A percentile compares a stretch with the other conserved stretches of the same genome.
Conservation (phyloP, 1,140 invertebrate species). For the Nymphalis io region DNA sequence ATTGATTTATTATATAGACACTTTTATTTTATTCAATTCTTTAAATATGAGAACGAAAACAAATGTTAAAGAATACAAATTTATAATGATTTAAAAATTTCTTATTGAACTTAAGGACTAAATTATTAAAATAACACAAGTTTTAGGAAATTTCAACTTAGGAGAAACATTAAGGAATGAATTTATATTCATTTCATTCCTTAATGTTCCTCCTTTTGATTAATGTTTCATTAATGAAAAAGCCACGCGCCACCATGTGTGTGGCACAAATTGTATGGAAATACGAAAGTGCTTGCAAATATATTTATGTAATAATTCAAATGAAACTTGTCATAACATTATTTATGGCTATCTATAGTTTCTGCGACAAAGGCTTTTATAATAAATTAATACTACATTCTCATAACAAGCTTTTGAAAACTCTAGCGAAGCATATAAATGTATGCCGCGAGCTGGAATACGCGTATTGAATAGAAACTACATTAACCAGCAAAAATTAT, state of each 20-base stretch:
- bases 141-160: too few species aligned
- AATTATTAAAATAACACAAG: too few species aligned
- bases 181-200: too few species aligned
- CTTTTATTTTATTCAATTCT: too few species aligned
- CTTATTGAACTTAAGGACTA: too few species aligned
- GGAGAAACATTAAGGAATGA: too few species aligned
- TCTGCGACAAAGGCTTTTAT: background rate
- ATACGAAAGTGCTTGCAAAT: slow-evolving; percentile 21
- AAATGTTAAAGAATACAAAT: slow-evolving; percentile 29
- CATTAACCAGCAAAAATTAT: slow-evolving; percentile 32
- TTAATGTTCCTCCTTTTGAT: too few species aligned
- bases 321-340: slow-evolving; percentile 27
- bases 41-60: too few species aligned
- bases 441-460: background rate
- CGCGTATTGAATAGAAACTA: slow-evolving; percentile 27
- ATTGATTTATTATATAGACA: too few species aligned
- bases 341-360: slow-evolving; percentile 12
- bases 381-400: background rate
- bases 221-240: slow-evolving; percentile 42
- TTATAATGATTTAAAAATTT: too few species aligned
- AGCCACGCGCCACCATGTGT: slow-evolving; percentile 48
- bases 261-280: slow-evolving; percentile 69
- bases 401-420: slow-evolving; percentile 1
- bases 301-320: slow-evolving; percentile 27
- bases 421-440: background rate